Base-by-base conservation (phyloP, 2,797 vertebrate genomes). In the Basileuterus tristriatus region DNA sequence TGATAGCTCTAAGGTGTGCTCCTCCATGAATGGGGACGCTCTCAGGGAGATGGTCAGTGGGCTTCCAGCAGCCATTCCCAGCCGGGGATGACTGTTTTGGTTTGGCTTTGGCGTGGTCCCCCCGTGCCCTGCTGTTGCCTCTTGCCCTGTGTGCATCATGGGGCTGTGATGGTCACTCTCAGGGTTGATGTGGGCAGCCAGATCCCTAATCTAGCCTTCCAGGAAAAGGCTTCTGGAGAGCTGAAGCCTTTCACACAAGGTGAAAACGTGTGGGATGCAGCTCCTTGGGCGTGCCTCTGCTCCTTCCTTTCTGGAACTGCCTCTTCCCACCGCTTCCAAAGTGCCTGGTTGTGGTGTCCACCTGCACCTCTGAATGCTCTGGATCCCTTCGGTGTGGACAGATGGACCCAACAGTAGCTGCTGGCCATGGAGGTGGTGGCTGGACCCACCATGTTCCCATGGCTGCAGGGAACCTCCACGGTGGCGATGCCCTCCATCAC, bases 41-140 rank as follows among this genome's bases (percentile, higher is more conserved):
- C 14, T 15, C 2, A 2, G n/a, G 52, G 68, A 26, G 19, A 6
- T 18, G 46, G 23, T 62, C 26, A 9, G 3, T 0, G 5, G 12
- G 24, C 29, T 60, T 46, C 65, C 67, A 72, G 43, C 0, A 0
- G 15, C 55, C 3, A 0, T 69, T 36, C 37, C 53, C 15, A 2
- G 4, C 32, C 1, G 0, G 21, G 8, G 55, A 27, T 22, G 63
- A 26, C 30, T 0, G 0, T 0, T 0, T 17, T 18, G 41, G 3
- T 74, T 47, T 15, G 58, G 56, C 23, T 56, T 84, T 1, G 1
- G 14, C 0, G 2, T 8, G 2, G 12, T 56, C 3, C 5, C 4
- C 6, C 15, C 0, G 0, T 0, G 0, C 4, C 29, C 20, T 0
- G 3, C 43, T 47, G 27, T 36, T 63, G 44, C n/a, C 81, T 63